Percentiles rank a stretch among this genome's conserved stretches.
Conservation (phyloP, 1,140 invertebrate species). For the Aphaenogaster rudis region DNA sequence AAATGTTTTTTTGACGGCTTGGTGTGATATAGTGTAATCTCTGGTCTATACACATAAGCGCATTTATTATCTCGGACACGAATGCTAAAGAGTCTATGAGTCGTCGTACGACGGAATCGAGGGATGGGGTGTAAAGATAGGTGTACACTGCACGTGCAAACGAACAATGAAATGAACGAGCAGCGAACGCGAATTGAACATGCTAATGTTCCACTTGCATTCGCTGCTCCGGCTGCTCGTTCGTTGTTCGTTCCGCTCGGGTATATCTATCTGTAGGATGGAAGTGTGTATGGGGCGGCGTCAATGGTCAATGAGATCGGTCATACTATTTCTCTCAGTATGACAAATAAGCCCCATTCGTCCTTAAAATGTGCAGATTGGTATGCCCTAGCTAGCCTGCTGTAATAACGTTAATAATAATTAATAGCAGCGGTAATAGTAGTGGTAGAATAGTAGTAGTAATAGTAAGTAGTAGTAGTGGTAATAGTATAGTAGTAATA, state of each 20-base stretch:
- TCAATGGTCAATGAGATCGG: slow-evolving; percentile 86
- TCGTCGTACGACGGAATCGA: slow-evolving; percentile 67
- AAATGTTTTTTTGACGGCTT: slow-evolving; percentile 77
- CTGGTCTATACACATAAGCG: slow-evolving; percentile 85
- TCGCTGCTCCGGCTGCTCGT: neutral
- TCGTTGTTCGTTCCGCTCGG: neutral
- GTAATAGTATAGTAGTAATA: slow-evolving; percentile 77
- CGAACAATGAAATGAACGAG: neutral
- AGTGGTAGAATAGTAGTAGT: slow-evolving; percentile 76
- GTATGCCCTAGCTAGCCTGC: slow-evolving; percentile 81
- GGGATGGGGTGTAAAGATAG: slow-evolving; percentile 66
- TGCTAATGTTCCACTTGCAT: neutral
- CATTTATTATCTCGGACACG: slow-evolving; percentile 84
- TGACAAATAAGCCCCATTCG: slow-evolving; percentile 77
- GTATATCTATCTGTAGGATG: slow-evolving; percentile 70
- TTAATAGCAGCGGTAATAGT: slow-evolving; percentile 81
- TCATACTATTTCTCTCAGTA: slow-evolving; percentile 79
- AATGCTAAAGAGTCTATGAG: slow-evolving; percentile 82
- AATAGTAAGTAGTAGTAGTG: slow-evolving; percentile 79
- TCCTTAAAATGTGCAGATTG: slow-evolving; percentile 74
- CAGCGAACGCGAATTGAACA: neutral
- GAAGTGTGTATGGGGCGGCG: slow-evolving; percentile 80
- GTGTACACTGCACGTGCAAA: slow-evolving; percentile 14
- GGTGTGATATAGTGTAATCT: slow-evolving; percentile 80
- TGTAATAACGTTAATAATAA: slow-evolving; percentile 81